phyloP scores from a whole-genome alignment of 64 coral and sea anemone species.

The Stichodactyla mertensii region DNA sequence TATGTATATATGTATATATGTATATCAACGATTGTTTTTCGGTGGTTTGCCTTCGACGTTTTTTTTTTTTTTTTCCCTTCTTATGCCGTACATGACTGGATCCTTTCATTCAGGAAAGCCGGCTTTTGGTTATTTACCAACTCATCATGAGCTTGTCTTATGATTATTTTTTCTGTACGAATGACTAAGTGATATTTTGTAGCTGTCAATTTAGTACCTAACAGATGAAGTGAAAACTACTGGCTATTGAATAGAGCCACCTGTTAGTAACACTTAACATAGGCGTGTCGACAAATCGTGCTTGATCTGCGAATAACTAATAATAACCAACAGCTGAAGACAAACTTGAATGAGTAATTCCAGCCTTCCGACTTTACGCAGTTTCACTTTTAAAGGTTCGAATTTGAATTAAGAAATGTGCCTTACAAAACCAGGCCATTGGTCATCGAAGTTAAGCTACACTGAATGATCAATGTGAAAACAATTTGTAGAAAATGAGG shows the following conservation, averaged over 20 bases:
- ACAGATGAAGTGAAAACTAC: neutral
- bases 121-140: neutral
- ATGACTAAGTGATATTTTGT: neutral
- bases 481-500: neutral
- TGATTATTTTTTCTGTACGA: slow-evolving; percentile 3
- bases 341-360: neutral
- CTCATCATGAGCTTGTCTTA: neutral
- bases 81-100: neutral
- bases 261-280: neutral
- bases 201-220: neutral
- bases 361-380: neutral
- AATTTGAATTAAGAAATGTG: no score
- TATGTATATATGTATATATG: no score
- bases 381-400: no score
- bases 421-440: no score
- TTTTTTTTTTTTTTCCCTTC: neutral
- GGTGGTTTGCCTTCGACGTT: neutral
- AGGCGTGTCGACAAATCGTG: neutral
- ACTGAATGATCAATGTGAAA: neutral
- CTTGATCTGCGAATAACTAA: no score
- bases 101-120: neutral
- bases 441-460: no score
- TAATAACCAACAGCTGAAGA: neutral
- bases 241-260: neutral
- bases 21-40: no score